Evolutionary conservation across 2,113 vertebrate species (phyloP).

Genomic region (Bungarus multicinctus): DNA sequence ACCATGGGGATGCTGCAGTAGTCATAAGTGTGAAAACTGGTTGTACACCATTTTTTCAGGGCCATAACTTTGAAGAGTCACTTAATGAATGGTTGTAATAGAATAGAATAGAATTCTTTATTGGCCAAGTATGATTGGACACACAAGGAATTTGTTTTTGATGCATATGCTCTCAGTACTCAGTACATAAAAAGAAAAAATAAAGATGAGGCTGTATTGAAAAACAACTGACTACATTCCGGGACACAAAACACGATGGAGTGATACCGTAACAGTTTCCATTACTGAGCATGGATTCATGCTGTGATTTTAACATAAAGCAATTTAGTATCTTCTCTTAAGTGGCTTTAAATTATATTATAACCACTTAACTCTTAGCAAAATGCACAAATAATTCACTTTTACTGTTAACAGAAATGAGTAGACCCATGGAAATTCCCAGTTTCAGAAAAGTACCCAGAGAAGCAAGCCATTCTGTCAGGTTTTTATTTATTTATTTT

Average conservation of each 20-base stretch:
- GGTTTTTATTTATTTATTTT: constrained; percentile 35
- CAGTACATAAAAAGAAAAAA: too few relatives aligned
- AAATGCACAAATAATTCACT: not conserved
- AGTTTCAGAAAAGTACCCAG: not conserved
- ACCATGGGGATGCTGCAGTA: not conserved
- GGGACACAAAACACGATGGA: not conserved
- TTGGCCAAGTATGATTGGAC: too few relatives aligned
- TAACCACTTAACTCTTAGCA: constrained; percentile 24
- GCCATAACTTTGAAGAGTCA: not conserved
- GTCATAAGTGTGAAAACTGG: not conserved
- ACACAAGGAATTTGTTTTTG: too few relatives aligned
- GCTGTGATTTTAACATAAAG: not conserved
- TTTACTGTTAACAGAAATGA: constrained; percentile 1
- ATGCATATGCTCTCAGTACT: too few relatives aligned
- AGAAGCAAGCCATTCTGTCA: constrained; percentile 10
- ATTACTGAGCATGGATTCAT: not conserved
- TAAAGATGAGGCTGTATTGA: not conserved
- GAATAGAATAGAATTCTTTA: too few relatives aligned
- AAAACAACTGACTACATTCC: not conserved
- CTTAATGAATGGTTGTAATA: not conserved
- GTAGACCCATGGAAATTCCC: not conserved
- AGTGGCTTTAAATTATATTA: constrained; percentile 28
- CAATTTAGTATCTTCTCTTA: not conserved
- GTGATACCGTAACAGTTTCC: not conserved
- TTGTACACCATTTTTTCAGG: not conserved